Percentiles rank a stretch among this genome's conserved stretches.
These are phyloP conservation scores for Cladopsammia gracilis DNA, from an alignment of 64 coral and sea anemone genomes.

Conservation along the genomic window DNA sequence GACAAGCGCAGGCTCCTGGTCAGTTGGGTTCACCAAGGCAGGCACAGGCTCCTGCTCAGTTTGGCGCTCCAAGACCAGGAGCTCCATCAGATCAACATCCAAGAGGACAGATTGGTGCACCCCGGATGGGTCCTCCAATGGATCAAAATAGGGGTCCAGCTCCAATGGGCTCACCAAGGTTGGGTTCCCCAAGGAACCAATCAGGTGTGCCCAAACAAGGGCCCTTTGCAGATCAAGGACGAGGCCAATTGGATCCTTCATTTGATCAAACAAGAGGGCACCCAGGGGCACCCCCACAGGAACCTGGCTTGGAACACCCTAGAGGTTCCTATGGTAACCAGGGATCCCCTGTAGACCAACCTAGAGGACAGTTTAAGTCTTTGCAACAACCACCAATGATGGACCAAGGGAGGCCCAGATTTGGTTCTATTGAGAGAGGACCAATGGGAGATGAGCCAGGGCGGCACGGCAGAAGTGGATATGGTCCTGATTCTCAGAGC, in stretches of 20 bases:
- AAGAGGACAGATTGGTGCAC: constrained; percentile 7
- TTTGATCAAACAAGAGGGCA: constrained; percentile 1
- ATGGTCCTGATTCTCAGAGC: not conserved
- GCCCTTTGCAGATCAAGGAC: constrained; percentile 13
- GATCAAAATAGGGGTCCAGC: not conserved
- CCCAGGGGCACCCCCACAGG: not conserved
- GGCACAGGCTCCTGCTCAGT: not conserved
- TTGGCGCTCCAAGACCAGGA: constrained; percentile 6
- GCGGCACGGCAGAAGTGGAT: constrained; percentile 10
- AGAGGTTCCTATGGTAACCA: constrained; percentile 13
- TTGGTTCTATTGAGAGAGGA: constrained; percentile 24
- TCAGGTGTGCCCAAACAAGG: not conserved
- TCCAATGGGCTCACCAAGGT: constrained; percentile 25
- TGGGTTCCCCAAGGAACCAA: not conserved
- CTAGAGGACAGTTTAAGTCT: constrained; percentile 20
- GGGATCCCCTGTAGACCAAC: not conserved
- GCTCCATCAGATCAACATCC: not conserved
- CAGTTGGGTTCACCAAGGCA: constrained; percentile 6
- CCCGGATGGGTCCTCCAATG: not conserved
- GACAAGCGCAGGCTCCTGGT: not conserved
- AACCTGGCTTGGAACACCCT: constrained; percentile 3
- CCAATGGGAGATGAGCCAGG: not conserved
- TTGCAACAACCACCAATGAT: not conserved
- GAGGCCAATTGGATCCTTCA: not conserved
- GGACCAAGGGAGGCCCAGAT: constrained; percentile 21